These are phyloP conservation scores for Ischnus inquisitorius DNA, from an alignment of 2,888 invertebrate species.

Conservation along the genomic window DNA sequence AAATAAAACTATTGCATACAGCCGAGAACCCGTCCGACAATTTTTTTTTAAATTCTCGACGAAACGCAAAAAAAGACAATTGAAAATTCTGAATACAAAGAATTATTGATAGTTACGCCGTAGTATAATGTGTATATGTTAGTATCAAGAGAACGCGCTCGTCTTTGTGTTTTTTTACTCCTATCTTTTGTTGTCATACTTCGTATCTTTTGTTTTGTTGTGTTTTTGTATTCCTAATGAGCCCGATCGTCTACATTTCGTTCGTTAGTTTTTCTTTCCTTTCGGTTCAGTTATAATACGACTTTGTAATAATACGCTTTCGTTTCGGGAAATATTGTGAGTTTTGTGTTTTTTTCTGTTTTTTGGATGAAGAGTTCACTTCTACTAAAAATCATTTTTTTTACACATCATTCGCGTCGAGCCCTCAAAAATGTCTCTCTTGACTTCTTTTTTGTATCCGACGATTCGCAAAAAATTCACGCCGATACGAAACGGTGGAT, in stretches of 20 bases:
- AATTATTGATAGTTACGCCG: conserved; percentile 72
- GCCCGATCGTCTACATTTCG: conserved; percentile 4
- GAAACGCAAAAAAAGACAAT: conserved; percentile 41
- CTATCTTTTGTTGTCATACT: conserved; percentile 7
- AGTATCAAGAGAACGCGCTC: conserved; percentile 75
- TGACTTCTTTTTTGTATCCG: no score
- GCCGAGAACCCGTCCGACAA: conserved; percentile 48
- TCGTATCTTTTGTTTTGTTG: neutral
- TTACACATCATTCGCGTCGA: no score
- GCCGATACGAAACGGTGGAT: no score
- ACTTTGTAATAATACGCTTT: neutral
- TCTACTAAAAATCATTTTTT: no score
- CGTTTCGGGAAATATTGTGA: neutral
- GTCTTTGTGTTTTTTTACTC: conserved; percentile 34
- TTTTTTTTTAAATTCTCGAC: conserved; percentile 48
- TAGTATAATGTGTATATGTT: conserved; percentile 70
- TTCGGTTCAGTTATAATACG: conserved; percentile 18
- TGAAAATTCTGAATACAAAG: conserved; percentile 39
- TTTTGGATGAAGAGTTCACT: neutral
- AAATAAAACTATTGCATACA: conserved; percentile 68
- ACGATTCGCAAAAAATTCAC: no score
- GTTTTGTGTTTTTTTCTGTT: neutral
- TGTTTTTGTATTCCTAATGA: conserved; percentile 36
- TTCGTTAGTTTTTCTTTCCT: neutral
- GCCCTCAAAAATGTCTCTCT: no score